A percentile compares a stretch with the other conserved stretches of the same genome.
These are phyloP conservation scores for Notocelia uddmanniana DNA, from an alignment of 2,888 invertebrate genomes.

Conservation along the genomic window DNA sequence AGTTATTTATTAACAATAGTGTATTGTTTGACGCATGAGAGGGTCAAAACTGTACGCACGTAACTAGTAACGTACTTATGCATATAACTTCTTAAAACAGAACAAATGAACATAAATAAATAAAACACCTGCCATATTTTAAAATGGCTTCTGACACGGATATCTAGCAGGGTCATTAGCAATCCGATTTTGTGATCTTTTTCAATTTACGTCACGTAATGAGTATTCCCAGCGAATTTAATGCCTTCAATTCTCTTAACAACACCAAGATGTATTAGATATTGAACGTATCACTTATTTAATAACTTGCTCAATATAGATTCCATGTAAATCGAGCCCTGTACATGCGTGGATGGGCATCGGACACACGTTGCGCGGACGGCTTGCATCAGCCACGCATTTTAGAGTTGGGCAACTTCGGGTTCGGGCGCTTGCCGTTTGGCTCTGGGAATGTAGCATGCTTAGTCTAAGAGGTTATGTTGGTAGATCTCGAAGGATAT, in stretches of 20 bases:
- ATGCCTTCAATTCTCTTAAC: neutral
- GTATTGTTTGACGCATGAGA: slow-evolving; percentile 3
- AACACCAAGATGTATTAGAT: no score
- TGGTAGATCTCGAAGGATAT: neutral
- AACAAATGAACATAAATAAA: neutral
- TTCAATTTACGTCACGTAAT: no score
- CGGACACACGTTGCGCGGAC: slow-evolving; percentile 25
- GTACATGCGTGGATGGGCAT: slow-evolving; percentile 31
- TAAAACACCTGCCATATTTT: neutral
- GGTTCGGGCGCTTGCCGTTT: neutral
- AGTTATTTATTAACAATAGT: slow-evolving; percentile 5
- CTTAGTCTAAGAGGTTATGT: neutral
- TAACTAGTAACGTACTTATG: neutral
- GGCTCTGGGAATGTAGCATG: neutral
- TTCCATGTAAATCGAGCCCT: slow-evolving; percentile 9
- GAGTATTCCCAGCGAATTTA: neutral
- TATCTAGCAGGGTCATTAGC: neutral
- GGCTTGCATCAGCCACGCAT: slow-evolving; percentile 20
- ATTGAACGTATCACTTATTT: neutral
- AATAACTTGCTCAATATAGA: slow-evolving; percentile 14
- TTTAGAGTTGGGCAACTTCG: neutral
- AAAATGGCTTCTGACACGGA: neutral
- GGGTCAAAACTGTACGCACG: neutral
- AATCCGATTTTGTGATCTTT: neutral
- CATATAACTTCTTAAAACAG: no score